Base-by-base conservation (phyloP, 2,888 invertebrate genomes). In the Parnassius smintheus region DNA sequence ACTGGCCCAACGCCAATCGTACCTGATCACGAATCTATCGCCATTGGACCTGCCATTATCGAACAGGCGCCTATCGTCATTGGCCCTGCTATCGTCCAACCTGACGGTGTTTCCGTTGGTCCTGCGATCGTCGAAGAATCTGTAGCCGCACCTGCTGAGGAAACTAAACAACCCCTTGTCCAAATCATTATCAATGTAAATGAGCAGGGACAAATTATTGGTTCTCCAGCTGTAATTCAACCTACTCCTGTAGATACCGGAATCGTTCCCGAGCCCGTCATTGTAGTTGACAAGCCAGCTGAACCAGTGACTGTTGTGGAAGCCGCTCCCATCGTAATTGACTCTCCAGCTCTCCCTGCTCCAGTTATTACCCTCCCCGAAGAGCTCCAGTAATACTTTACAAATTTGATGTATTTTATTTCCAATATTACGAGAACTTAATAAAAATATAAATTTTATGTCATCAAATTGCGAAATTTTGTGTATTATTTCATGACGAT, bases 21-120 rank as follows among this genome's bases (percentile, higher is more conserved):
- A 4, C 65, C 45, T 0, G 56, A 61, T 2, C 50, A 44, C 2
- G 60, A 57, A 1, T 56, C 68, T 13, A 65, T 68, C 53, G 35
- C 64, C 11, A 59, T 66, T 25, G 69, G 66, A 18, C 70, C 71
- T 2, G 68, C 67, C 0, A 9, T 72, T 9, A 54, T 72, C 4
- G 59, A 71, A 12, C 56, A 55, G 0, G 65, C 64, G 2, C 46
- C 46, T 22, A 68, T 71, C 41, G 66, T 1, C 13, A 62, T 64
- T 3, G 68, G 67, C 12, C 68, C 68, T 8, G 65, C 64, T 8
- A 42, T 54, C 13, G 42, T 54, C n/a, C 4, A 54, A 13, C 42
- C 42, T 2, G 54, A 18, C 13, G 54, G 13, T 9, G 12, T 52
- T 35, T 35, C 67, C 13, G 61, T 64, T 3, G 68, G 67, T 12